A percentile compares a stretch with the other conserved stretches of the same genome.
Conservation (phyloP, 2,797 vertebrate genomes). For the Limosa lapponica region DNA sequence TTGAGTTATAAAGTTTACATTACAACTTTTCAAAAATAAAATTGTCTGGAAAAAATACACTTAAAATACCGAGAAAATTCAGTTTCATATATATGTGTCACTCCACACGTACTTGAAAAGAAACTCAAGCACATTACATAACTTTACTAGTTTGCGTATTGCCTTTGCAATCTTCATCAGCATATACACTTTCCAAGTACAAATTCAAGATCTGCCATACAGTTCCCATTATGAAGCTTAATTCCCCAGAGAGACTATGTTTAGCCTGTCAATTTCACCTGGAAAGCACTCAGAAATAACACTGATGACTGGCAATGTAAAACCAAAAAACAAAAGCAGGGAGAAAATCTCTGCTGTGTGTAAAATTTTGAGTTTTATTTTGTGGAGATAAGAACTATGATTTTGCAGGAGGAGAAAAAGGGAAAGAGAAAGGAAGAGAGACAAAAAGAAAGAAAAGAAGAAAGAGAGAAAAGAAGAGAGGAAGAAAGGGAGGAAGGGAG, state of each 20-base stretch:
- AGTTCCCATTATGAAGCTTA: neutral
- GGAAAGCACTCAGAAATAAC: neutral
- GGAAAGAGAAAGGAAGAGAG: neutral
- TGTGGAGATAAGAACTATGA: neutral
- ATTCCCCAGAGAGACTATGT: neutral
- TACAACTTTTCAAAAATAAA: neutral
- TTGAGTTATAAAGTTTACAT: neutral
- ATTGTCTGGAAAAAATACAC: neutral
- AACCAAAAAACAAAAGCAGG: neutral
- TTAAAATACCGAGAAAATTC: neutral
- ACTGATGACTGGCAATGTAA: neutral
- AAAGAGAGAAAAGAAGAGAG: no score
- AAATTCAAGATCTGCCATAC: neutral
- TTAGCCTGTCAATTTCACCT: neutral
- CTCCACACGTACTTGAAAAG: neutral
- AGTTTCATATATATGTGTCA: neutral
- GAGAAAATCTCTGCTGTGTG: neutral
- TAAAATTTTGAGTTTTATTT: neutral
- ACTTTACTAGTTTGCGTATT: neutral
- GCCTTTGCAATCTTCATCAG: neutral
- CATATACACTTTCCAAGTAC: neutral
- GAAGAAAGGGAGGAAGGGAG: neutral
- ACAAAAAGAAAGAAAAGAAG: neutral
- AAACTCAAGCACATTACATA: neutral
- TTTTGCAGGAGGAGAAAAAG: neutral